These are phyloP conservation scores for Autographa pulchrina DNA, from an alignment of 2,888 invertebrate species.

Conservation along the genomic window DNA sequence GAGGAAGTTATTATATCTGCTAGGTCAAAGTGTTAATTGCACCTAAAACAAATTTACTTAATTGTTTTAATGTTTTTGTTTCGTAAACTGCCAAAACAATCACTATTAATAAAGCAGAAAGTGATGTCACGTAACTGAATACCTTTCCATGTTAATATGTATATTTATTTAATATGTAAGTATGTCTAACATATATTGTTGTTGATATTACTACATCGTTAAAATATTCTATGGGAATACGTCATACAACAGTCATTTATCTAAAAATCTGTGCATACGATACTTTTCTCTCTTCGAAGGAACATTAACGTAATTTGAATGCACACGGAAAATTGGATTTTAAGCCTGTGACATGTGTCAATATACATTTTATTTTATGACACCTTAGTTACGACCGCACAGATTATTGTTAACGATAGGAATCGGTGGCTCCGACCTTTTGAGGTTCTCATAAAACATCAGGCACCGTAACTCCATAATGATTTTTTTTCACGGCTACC, in stretches of 20 bases:
- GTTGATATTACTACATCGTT: slow-evolving; percentile 17
- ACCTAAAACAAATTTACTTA: slow-evolving; percentile 66
- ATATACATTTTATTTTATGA: slow-evolving; percentile 52
- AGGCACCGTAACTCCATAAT: slow-evolving; percentile 35
- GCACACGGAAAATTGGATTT: slow-evolving; percentile 33
- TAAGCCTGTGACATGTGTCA: slow-evolving; percentile 28
- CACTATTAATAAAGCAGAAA: slow-evolving; percentile 15
- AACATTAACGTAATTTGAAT: slow-evolving; percentile 28
- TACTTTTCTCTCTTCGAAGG: slow-evolving; percentile 30
- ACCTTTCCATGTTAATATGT: neutral
- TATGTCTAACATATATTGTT: slow-evolving; percentile 20
- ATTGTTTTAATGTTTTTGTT: slow-evolving; percentile 65
- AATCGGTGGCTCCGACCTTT: slow-evolving; percentile 62
- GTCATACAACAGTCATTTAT: slow-evolving; percentile 12
- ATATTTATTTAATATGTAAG: slow-evolving; percentile 11
- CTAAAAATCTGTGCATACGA: slow-evolving; percentile 10
- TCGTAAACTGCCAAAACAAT: slow-evolving; percentile 50
- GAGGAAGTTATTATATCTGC: slow-evolving; percentile 59
- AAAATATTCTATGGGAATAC: slow-evolving; percentile 12
- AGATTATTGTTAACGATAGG: slow-evolving; percentile 60
- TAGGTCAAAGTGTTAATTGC: slow-evolving; percentile 71
- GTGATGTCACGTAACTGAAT: slow-evolving; percentile 11
- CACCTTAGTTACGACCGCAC: slow-evolving; percentile 53
- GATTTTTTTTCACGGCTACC: slow-evolving; percentile 29
- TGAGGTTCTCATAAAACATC: slow-evolving; percentile 63